Conservation (phyloP, 2,888 invertebrate genomes). For the Eupithecia pulchellata region DNA sequence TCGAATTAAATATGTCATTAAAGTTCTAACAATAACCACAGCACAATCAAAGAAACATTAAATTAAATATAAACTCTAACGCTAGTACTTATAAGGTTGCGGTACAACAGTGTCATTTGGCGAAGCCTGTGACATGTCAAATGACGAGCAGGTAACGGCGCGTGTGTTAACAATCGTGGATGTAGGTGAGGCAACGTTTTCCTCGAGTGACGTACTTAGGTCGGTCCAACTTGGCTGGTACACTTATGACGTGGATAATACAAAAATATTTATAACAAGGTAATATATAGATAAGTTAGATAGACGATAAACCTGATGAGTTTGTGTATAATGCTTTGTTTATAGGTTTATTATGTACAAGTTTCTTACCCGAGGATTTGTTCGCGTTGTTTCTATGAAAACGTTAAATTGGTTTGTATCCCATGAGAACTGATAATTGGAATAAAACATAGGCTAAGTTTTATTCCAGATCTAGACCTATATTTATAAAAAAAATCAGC, state of each 20-base stretch:
- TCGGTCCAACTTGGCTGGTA: background rate
- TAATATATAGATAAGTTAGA: too few species aligned
- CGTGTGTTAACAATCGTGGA: conserved; percentile 17
- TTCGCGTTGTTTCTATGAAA: background rate
- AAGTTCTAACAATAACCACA: background rate
- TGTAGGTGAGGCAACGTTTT: conserved; percentile 24
- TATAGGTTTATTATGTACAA: background rate
- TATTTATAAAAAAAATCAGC: too few species aligned
- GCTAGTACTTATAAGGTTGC: background rate
- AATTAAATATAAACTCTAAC: background rate
- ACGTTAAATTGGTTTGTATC: background rate
- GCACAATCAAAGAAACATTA: background rate
- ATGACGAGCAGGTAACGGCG: conserved; percentile 14
- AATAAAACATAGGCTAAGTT: background rate
- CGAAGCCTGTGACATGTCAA: conserved; percentile 27
- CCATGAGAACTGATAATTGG: background rate
- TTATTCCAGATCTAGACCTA: too few species aligned
- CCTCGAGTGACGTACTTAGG: conserved; percentile 15
- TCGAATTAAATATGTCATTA: background rate
- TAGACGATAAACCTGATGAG: too few species aligned
- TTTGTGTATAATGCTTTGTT: too few species aligned
- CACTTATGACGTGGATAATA: background rate
- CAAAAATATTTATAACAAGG: too few species aligned
- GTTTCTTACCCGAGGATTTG: background rate
- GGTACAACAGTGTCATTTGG: conserved; percentile 9